Evolutionary conservation across 2,797 vertebrate species (phyloP), one percentile per base, ranked within the genome.

Genomic region (Hyperoplus lanceolatus): DNA sequence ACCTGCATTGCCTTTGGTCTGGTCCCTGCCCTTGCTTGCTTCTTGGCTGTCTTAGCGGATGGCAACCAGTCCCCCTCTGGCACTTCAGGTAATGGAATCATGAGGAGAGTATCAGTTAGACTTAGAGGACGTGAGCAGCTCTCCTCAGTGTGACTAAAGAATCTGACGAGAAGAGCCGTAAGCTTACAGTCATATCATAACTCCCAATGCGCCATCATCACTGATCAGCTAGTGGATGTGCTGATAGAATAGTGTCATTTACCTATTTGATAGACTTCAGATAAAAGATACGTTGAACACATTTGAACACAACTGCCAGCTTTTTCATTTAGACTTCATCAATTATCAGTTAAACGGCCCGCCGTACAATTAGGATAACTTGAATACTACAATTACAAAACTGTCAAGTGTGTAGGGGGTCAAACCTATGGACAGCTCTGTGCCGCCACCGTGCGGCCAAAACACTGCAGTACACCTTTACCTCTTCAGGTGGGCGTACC

Each of bases 51-150:
- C 71, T 84, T 79, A 83, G 77, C 77, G 49, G 72, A 85, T 86
- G 87, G 82, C 89, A 80, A 29, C 69, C 83, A 75, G 70, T 88
- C 85, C 89, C 79, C 84, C 85, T 83, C 69, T 70, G 86, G 89
- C 85, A 74, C 50, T 82, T 14, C 72, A 76, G 84, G 84, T 89
- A 90, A 91, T 90, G 66, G 78, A 90, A 89, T 82, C 82, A 87
- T 18, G 82, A 89, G 81, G 79, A 73, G 75, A 82, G 79, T 84
- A 90, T 92, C 80, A 77, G 90, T 87, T 84, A 82, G 82, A 86
- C 84, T 67, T 77, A 82, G 79, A 82, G 79, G 73, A 85, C 70
- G 75, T 75, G 79, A 85, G 86, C 62, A 46, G 76, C 79, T 87
- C 73, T 65, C 87, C 80, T 83, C 70, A 46, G 76, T 77, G 80